These are phyloP conservation scores for Troglohyphantes excavatus DNA, from an alignment of 2,888 invertebrate species.

Conservation along the genomic window DNA sequence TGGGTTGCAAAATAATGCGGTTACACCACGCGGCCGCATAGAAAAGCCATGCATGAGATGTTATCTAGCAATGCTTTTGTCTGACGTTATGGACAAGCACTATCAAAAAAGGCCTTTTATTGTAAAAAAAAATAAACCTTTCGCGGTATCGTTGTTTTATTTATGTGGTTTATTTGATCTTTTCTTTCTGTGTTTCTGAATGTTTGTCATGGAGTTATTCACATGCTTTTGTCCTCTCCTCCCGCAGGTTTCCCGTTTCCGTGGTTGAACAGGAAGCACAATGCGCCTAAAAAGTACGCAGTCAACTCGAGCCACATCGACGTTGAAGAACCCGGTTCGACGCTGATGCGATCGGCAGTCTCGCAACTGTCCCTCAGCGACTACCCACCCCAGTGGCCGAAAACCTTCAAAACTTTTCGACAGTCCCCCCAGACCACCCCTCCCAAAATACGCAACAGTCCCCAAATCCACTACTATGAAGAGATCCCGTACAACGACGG, in stretches of 20 bases:
- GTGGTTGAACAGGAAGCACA: slow-evolving; percentile 77
- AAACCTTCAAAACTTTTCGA: slow-evolving; percentile 66
- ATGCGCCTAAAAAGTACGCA: slow-evolving; percentile 74
- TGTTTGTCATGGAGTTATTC: slow-evolving; percentile 74
- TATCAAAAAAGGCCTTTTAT: slow-evolving; percentile 51
- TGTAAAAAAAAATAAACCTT: slow-evolving; percentile 50
- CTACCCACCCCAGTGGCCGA: slow-evolving; percentile 69
- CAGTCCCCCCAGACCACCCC: slow-evolving; percentile 20
- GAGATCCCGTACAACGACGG: slow-evolving; percentile 36
- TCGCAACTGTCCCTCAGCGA: slow-evolving; percentile 70
- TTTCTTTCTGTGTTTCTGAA: slow-evolving; percentile 53
- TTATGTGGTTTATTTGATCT: slow-evolving; percentile 5
- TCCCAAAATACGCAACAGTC: neutral
- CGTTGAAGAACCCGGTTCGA: slow-evolving; percentile 33
- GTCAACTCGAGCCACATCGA: slow-evolving; percentile 56
- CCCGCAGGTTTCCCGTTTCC: slow-evolving; percentile 78
- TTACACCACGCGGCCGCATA: slow-evolving; percentile 37
- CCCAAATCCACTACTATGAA: slow-evolving; percentile 38
- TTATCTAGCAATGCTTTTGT: slow-evolving; percentile 73
- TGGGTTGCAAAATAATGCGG: slow-evolving; percentile 52
- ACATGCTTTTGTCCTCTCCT: slow-evolving; percentile 68
- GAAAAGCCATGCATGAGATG: slow-evolving; percentile 75
- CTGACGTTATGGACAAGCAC: slow-evolving; percentile 55
- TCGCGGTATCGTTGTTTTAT: slow-evolving; percentile 61
- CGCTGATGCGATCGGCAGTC: slow-evolving; percentile 67